A percentile compares a stretch with the other conserved stretches of the same genome.
These are phyloP conservation scores for Lichenostomus cassidix DNA, from an alignment of 2,113 vertebrate species.

Conservation along the genomic window DNA sequence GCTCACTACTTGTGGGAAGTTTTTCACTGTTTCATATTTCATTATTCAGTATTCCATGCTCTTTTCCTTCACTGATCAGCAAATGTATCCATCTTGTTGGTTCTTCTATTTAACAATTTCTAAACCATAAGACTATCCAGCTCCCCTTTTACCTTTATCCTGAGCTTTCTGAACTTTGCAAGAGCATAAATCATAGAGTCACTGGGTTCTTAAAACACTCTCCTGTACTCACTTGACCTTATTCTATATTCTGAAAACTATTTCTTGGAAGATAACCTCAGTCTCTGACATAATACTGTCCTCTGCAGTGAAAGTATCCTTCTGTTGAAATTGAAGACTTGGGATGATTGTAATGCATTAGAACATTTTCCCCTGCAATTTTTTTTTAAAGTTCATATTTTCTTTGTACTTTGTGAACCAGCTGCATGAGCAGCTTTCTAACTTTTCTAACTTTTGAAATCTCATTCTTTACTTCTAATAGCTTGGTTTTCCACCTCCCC, in stretches of 20 bases:
- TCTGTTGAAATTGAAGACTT: background rate
- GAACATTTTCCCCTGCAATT: background rate
- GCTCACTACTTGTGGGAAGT: background rate
- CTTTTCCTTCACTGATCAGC: background rate
- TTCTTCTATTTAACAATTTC: background rate
- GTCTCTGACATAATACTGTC: background rate
- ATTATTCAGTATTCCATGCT: background rate
- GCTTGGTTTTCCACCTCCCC: background rate
- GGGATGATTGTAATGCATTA: background rate
- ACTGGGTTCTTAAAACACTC: background rate
- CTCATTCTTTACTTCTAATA: background rate
- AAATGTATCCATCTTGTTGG: background rate
- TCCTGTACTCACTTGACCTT: conserved; percentile 15
- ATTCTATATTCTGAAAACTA: conserved; percentile 18
- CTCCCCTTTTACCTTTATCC: background rate
- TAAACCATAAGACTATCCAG: background rate
- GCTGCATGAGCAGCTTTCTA: background rate
- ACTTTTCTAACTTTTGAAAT: background rate
- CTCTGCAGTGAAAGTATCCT: background rate
- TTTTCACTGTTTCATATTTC: background rate
- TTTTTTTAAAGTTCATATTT: background rate
- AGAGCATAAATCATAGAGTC: background rate
- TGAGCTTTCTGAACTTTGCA: conserved; percentile 33
- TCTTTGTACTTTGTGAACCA: background rate
- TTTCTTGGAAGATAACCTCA: conserved; percentile 12